Percentiles rank a stretch among this genome's conserved stretches.
phyloP scores from a whole-genome alignment of 1,140 invertebrate species.

The Plutomurus gul region DNA sequence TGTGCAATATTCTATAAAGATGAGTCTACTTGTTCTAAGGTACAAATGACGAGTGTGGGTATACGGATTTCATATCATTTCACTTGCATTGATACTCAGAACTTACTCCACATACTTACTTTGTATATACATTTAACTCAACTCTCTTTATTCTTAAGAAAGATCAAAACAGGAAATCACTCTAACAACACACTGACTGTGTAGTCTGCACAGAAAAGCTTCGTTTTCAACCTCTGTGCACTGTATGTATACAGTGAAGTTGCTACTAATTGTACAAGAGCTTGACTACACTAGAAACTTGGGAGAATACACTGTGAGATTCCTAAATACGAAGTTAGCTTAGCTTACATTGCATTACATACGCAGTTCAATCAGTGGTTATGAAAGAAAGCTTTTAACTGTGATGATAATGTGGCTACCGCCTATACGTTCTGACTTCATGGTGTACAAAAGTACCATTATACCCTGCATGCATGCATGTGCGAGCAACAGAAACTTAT shows the following conservation, averaged over 20 bases:
- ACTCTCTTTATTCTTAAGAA: not conserved
- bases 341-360: not conserved
- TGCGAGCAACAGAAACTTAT: too few species aligned
- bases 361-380: not conserved
- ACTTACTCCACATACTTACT: not conserved
- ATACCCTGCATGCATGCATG: too few species aligned
- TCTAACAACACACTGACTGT: not conserved
- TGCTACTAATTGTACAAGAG: not conserved
- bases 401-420: too few species aligned
- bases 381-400: not conserved
- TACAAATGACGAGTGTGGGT: not conserved
- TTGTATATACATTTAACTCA: not conserved
- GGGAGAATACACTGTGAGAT: not conserved
- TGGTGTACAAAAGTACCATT: too few species aligned
- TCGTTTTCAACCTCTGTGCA: not conserved
- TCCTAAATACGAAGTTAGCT: not conserved
- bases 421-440: too few species aligned
- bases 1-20: too few species aligned
- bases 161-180: slow-evolving; percentile 2
- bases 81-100: not conserved
- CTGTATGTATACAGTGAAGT: not conserved
- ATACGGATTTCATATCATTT: not conserved
- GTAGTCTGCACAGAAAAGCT: not conserved
- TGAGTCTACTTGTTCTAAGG: too few species aligned
- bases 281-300: too few species aligned